phyloP scores from a whole-genome alignment of 2,797 vertebrate species.

The Benthosema pterotum region DNA sequence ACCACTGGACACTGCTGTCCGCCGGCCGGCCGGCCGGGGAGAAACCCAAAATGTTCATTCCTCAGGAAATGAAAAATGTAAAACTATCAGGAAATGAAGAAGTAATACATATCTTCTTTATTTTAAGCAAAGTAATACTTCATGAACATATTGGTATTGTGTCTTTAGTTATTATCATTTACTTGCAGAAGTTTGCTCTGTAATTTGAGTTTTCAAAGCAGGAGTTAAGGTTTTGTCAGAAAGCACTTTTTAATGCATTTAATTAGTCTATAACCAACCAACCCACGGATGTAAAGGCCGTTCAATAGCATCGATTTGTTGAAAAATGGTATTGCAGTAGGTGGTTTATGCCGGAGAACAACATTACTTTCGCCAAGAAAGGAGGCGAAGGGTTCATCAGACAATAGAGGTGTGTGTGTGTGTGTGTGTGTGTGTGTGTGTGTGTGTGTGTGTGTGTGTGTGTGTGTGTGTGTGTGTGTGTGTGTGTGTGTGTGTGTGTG shows the following conservation, averaged over 20 bases:
- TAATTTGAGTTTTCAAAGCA: too few relatives aligned
- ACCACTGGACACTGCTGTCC: too few relatives aligned
- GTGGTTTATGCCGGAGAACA: background rate
- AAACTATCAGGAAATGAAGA: too few relatives aligned
- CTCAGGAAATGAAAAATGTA: too few relatives aligned
- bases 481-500: background rate
- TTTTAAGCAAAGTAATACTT: too few relatives aligned
- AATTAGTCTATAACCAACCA: background rate
- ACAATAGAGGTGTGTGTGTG: conserved; percentile 25
- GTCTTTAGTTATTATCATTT: too few relatives aligned
- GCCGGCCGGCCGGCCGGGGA: too few relatives aligned
- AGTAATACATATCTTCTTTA: too few relatives aligned
- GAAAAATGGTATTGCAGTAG: background rate
- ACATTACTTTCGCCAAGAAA: background rate
- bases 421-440: background rate
- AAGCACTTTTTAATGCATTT: background rate
- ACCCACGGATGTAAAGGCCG: background rate
- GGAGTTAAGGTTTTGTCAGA: too few relatives aligned
- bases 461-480: background rate
- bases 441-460: background rate
- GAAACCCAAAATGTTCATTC: too few relatives aligned
- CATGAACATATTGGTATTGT: too few relatives aligned
- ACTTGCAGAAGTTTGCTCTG: too few relatives aligned
- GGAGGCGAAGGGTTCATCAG: background rate
- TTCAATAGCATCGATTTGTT: background rate